Percentiles rank a stretch among this genome's conserved stretches.
These are phyloP conservation scores for Drosophila grimshawi DNA, from an alignment of 1,140 invertebrate species.

Conservation along the genomic window DNA sequence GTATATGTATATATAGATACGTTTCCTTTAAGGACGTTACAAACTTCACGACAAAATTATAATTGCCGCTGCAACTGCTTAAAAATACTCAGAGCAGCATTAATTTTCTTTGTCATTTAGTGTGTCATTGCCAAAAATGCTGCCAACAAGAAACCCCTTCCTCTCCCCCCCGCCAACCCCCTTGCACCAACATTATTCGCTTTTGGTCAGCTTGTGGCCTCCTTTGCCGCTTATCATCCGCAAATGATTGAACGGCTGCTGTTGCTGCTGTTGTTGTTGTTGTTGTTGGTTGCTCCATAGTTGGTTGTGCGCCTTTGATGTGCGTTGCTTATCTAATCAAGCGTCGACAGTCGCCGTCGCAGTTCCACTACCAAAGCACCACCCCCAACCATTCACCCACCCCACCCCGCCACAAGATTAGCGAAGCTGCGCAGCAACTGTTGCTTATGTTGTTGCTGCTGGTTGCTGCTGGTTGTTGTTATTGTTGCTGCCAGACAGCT, in stretches of 20 bases:
- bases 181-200: not conserved
- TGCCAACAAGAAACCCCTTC: not conserved
- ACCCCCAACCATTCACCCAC: not conserved
- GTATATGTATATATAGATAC: no score
- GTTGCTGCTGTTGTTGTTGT: slow-evolving; percentile 18
- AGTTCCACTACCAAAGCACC: slow-evolving; percentile 2
- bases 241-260: slow-evolving; percentile 66
- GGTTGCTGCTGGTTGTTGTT: not conserved
- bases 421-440: slow-evolving; percentile 47
- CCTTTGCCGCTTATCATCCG: slow-evolving; percentile 48
- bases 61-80: no score
- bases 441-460: not conserved
- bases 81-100: no score
- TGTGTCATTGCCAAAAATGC: not conserved
- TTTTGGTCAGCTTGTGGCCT: slow-evolving; percentile 26
- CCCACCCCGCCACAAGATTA: slow-evolving; percentile 34
- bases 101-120: slow-evolving; percentile 1
- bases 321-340: slow-evolving; percentile 66
- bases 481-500: slow-evolving; percentile 4
- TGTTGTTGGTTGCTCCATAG: slow-evolving; percentile 21
- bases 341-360: slow-evolving; percentile 30
- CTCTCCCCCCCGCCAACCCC: not conserved
- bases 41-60: no score
- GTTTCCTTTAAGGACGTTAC: no score
- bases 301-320: slow-evolving; percentile 56